phyloP scores from a whole-genome alignment of 1,140 invertebrate species.

The Dendroctonus valens region DNA sequence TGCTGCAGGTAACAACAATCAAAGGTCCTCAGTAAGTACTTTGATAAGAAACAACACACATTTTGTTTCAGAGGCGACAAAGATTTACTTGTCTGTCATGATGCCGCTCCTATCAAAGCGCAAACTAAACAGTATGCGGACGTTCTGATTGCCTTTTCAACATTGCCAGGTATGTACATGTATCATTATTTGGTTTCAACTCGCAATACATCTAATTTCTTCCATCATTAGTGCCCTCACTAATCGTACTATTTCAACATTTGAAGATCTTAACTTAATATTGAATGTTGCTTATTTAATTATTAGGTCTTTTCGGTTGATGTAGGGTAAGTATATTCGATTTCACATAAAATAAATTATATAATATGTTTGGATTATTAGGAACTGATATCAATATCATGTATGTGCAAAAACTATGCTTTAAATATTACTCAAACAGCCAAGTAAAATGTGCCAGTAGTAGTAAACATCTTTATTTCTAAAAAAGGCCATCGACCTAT shows the following conservation, averaged over 20 bases:
- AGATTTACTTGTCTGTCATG: slow-evolving; percentile 12
- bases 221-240: background rate
- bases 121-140: slow-evolving; percentile 29
- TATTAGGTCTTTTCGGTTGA: slow-evolving; percentile 1
- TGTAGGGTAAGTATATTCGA: background rate
- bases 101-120: slow-evolving; percentile 24
- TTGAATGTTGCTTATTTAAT: background rate
- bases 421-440: no score
- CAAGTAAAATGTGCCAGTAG: no score
- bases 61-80: slow-evolving; percentile 24
- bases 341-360: background rate
- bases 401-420: no score
- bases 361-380: background rate
- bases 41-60: background rate
- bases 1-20: slow-evolving; percentile 35
- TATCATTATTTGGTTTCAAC: background rate
- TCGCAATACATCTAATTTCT: background rate
- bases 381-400: no score
- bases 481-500: no score
- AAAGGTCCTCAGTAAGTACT: background rate
- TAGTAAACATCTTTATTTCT: no score
- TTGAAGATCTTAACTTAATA: background rate
- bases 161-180: slow-evolving; percentile 33
- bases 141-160: slow-evolving; percentile 38
- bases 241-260: background rate